Conservation (phyloP, 2,113 vertebrate genomes). For the Passer domesticus region DNA sequence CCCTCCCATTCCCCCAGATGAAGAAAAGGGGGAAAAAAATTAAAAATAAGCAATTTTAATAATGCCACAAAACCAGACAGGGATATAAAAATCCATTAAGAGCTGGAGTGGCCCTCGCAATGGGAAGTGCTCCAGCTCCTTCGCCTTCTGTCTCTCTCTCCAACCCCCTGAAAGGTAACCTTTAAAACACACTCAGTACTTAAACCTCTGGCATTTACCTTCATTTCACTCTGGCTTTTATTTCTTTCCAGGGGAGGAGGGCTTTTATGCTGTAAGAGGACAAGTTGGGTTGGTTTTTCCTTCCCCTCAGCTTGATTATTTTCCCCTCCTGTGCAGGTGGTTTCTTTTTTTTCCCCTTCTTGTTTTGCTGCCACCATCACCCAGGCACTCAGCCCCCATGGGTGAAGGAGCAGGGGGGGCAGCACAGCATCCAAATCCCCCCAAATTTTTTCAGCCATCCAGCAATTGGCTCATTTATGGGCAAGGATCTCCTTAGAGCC, state of each 20-base stretch:
- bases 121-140: slow-evolving; percentile 26
- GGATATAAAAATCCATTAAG: slow-evolving; percentile 56
- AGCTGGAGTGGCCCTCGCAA: slow-evolving; percentile 14
- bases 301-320: not conserved
- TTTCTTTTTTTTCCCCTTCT: not conserved
- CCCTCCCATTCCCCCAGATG: not conserved
- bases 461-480: not conserved
- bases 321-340: not conserved
- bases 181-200: slow-evolving; percentile 60
- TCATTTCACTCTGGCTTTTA: slow-evolving; percentile 60
- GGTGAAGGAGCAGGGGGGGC: not conserved
- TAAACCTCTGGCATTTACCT: slow-evolving; percentile 73
- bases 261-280: slow-evolving; percentile 8
- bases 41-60: slow-evolving; percentile 56
- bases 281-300: not conserved
- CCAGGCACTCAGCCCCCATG: rapidly evolving
- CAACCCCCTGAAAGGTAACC: slow-evolving; percentile 67
- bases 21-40: not conserved
- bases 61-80: slow-evolving; percentile 3
- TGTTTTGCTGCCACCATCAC: not conserved
- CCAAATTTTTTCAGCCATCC: not conserved
- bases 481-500: not conserved
- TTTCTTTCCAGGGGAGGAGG: slow-evolving; percentile 41
- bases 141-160: not conserved
- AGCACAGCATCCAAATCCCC: not conserved